A percentile compares a stretch with the other conserved stretches of the same genome.
phyloP scores from a whole-genome alignment of 2,888 invertebrate species.

The Perizoma affinitatum region DNA sequence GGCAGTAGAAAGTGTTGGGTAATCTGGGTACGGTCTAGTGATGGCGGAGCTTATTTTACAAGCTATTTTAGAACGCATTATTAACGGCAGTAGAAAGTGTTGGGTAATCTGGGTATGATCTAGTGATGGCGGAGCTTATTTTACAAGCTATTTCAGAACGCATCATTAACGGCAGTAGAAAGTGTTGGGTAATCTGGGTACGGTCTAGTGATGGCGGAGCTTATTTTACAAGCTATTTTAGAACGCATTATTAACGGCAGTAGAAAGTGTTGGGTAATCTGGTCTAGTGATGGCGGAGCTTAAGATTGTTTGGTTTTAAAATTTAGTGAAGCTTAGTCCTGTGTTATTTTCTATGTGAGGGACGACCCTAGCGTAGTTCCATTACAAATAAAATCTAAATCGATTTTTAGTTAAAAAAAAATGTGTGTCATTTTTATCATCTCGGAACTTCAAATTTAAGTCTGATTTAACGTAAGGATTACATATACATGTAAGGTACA shows the following conservation, averaged over 20 bases:
- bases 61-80: constrained; percentile 24
- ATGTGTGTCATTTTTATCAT: too few relatives aligned
- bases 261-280: constrained; percentile 2
- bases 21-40: constrained; percentile 4
- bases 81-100: constrained; percentile 16
- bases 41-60: constrained; percentile 8
- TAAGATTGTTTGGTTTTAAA: too few relatives aligned
- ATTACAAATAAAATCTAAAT: too few relatives aligned
- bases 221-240: constrained; percentile 18
- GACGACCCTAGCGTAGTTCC: too few relatives aligned
- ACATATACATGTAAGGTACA: too few relatives aligned
- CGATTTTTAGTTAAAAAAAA: too few relatives aligned
- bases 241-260: constrained; percentile 25
- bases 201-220: constrained; percentile 1
- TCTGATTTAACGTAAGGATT: too few relatives aligned
- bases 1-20: constrained; percentile 1
- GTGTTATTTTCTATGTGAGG: too few relatives aligned
- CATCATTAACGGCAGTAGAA: constrained; percentile 22
- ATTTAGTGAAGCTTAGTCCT: too few relatives aligned
- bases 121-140: constrained; percentile 5
- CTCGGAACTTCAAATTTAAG: too few relatives aligned
- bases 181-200: constrained; percentile 1
- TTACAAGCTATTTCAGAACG: constrained; percentile 22
- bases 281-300: constrained; percentile 1
- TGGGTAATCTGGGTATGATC: not conserved